Percentiles rank a stretch among this genome's conserved stretches.
Evolutionary conservation across 1,140 invertebrate genomes (phyloP).

Genomic region (Sminthurinus signatus): DNA sequence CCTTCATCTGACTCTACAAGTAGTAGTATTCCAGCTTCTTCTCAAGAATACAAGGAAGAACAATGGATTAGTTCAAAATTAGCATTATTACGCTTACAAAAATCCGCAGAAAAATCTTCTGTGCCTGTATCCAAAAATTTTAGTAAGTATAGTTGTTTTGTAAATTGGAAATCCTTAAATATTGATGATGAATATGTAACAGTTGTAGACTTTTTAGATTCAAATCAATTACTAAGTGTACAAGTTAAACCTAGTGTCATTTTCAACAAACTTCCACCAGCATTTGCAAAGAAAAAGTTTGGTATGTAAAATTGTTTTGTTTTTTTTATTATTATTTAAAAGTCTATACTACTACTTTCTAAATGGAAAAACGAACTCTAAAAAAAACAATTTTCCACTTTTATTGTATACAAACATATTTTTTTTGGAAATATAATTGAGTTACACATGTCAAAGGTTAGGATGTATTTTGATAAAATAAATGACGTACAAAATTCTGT

Average conservation of each 20-base stretch:
- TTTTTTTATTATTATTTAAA: too few relatives aligned
- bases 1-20: not conserved
- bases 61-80: too few relatives aligned
- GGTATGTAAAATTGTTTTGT: conserved; percentile 30
- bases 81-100: too few relatives aligned
- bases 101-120: not conserved
- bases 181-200: conserved; percentile 26
- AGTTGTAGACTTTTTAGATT: conserved; percentile 26
- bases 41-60: too few relatives aligned
- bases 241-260: conserved; percentile 35
- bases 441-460: too few relatives aligned
- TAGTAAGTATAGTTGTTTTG: not conserved
- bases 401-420: too few relatives aligned
- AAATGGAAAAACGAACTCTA: not conserved
- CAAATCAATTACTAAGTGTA: conserved; percentile 24
- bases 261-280: conserved; percentile 33
- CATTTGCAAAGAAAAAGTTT: conserved; percentile 37
- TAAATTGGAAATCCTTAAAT: not conserved
- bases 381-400: not conserved
- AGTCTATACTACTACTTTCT: too few relatives aligned
- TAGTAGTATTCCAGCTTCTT: too few relatives aligned
- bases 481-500: too few relatives aligned
- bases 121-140: too few relatives aligned
- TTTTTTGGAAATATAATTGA: too few relatives aligned
- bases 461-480: too few relatives aligned